Base-by-base conservation (phyloP, 2,113 vertebrate species). In the Opisthocomus hoazin region DNA sequence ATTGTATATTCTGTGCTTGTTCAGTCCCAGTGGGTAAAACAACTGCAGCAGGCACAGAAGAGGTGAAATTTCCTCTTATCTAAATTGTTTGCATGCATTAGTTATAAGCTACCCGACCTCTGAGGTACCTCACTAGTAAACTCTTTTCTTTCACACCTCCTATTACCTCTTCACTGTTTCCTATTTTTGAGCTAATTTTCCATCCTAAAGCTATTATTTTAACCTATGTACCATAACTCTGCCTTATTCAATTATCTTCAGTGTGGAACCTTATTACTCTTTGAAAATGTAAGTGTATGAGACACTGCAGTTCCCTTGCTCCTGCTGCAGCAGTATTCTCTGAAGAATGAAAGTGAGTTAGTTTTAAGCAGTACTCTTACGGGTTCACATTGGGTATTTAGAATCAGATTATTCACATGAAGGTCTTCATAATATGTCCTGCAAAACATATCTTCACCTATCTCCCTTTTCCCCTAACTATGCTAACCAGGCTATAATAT, bases 211-310 rank as follows among this genome's bases (percentile, higher is more conserved):
- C 64, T 96, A 64, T 94, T 96, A 90, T 96, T 96, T 95, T 95
- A 92, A 95, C 82, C 64, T 90, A 22, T 56, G 68, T 90, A 75
- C 56, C 48, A 53, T 86, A 93, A 86, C 64, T 90, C 51, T 94
- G 85, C 64, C 83, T 93, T 93, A 95, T 68, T 96, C 92, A 94
- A 84, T 97, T 97, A 95, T 87, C 64, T 94, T 96, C 83, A 68
- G 34, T 21, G 24, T 87, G 80, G 83, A 96, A 95, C 89, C 66
- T 94, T 93, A 94, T 96, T 96, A 93, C 22, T 87, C 68, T 92
- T 45, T 71, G 90, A 87, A 95, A 95, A 90, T 74, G 0, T 70
- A 83, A 83, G 60, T 29, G 22, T 80, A 64, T 71, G 64, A 91
- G 94, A 70, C 70, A 66, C 21, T 27, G 63, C n/a, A 21, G 74